A percentile compares a stretch with the other conserved stretches of the same genome.
Conservation (phyloP, 2,888 invertebrate species). For the Plusia festucae region DNA sequence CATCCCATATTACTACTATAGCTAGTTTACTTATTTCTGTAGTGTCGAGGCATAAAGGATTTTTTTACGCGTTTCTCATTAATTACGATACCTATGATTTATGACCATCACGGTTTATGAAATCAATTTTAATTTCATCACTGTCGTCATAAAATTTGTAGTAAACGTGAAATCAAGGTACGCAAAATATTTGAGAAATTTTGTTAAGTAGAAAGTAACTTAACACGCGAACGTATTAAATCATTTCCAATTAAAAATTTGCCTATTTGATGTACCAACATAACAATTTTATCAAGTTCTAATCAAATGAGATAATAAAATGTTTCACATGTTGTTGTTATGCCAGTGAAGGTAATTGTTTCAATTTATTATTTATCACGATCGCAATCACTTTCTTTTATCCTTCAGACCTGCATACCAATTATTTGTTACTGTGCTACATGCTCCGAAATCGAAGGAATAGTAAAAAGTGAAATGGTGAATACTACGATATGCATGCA, state of each 20-base stretch:
- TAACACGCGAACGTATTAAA: slow-evolving; percentile 38
- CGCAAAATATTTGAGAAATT: slow-evolving; percentile 14
- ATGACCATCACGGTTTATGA: neutral
- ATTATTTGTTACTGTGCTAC: slow-evolving; percentile 48
- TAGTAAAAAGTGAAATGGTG: slow-evolving; percentile 53
- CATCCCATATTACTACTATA: slow-evolving; percentile 47
- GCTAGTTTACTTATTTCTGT: slow-evolving; percentile 16
- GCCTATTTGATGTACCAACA: slow-evolving; percentile 14
- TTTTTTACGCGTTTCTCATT: neutral
- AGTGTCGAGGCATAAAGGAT: neutral
- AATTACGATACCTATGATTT: neutral
- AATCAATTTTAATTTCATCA: neutral
- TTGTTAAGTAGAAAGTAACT: slow-evolving; percentile 24
- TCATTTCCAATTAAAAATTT: slow-evolving; percentile 34
- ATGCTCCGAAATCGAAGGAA: slow-evolving; percentile 53
- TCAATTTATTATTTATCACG: slow-evolving; percentile 44
- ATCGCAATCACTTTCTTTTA: slow-evolving; percentile 39
- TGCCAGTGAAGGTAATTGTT: slow-evolving; percentile 30
- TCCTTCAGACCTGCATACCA: slow-evolving; percentile 51
- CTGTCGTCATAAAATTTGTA: too few relatives aligned
- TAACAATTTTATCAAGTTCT: slow-evolving; percentile 22
- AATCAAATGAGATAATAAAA: slow-evolving; percentile 22
- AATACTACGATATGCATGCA: slow-evolving; percentile 49
- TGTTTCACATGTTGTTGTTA: slow-evolving; percentile 14
- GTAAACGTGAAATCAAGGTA: neutral